Evolutionary conservation across 2,113 vertebrate genomes (phyloP).

Genomic region (Gadus chalcogrammus): DNA sequence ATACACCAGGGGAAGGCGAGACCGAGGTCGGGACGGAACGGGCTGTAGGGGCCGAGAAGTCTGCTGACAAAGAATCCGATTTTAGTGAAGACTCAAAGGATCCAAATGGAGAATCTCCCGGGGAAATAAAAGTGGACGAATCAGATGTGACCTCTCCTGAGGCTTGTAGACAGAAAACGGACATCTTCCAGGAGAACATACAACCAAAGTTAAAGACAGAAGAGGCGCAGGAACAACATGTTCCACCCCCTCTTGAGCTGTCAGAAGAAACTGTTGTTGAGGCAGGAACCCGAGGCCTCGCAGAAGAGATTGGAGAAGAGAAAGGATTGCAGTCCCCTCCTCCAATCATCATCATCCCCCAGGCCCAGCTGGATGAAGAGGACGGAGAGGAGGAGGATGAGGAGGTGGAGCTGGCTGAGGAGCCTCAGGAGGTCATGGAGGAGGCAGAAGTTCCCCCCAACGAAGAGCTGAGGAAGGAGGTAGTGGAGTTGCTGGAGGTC

Average conservation of each 20-base stretch:
- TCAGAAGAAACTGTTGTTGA: constrained; percentile 11
- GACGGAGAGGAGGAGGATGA: constrained; percentile 53
- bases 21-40: constrained; percentile 16
- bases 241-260: constrained; percentile 19
- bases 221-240: constrained; percentile 5
- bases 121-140: constrained; percentile 10
- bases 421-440: constrained; percentile 58
- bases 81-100: constrained; percentile 10
- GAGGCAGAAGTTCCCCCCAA: constrained; percentile 21
- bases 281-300: constrained; percentile 22
- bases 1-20: background rate
- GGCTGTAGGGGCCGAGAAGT: background rate
- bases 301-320: constrained; percentile 14
- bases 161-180: constrained; percentile 9
- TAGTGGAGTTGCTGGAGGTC: constrained; percentile 22
- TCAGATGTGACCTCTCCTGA: background rate
- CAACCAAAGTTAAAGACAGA: background rate
- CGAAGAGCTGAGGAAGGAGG: constrained; percentile 16
- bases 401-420: constrained; percentile 57
- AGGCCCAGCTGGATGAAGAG: constrained; percentile 55
- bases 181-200: constrained; percentile 15
- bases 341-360: constrained; percentile 65
- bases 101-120: constrained; percentile 3
- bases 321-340: constrained; percentile 31
- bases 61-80: constrained; percentile 1